Evolutionary conservation across 2,113 vertebrate species (phyloP).

Genomic region (Ivindomyrus marchei): DNA sequence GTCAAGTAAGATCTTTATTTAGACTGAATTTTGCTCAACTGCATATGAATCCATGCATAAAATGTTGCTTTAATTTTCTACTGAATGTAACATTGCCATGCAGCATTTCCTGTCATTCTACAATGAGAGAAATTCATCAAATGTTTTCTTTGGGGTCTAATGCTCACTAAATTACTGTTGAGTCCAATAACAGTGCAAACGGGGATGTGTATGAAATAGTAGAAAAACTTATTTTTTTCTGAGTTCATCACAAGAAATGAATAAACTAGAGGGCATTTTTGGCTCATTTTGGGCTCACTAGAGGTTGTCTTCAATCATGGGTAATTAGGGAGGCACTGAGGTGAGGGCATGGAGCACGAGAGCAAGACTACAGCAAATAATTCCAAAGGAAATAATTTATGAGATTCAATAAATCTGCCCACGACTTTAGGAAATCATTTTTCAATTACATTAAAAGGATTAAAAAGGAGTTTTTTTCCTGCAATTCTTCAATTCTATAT

Average conservation of each 20-base stretch:
- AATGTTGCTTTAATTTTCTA: neutral
- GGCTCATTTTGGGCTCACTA: neutral
- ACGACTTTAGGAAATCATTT: constrained; percentile 1
- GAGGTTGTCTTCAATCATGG: constrained; percentile 6
- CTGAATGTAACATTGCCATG: neutral
- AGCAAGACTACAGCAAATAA: neutral
- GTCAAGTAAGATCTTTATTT: neutral
- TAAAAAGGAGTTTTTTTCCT: neutral
- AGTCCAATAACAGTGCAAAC: constrained; percentile 1
- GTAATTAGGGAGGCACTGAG: neutral
- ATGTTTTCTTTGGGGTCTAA: neutral
- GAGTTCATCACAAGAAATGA: neutral
- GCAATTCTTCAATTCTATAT: neutral
- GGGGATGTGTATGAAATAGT: neutral
- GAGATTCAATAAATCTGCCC: constrained; percentile 6
- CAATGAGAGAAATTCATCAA: constrained; percentile 2
- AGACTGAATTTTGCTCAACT: neutral
- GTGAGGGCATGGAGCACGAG: neutral
- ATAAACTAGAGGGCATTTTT: neutral
- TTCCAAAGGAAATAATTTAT: neutral
- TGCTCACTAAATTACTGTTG: neutral
- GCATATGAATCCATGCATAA: neutral
- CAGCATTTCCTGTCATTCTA: neutral
- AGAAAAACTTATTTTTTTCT: neutral
- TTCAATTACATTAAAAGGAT: constrained; percentile 9